A percentile compares a stretch with the other conserved stretches of the same genome.
Conservation (phyloP, 2,797 vertebrate species). For the Hyperoplus immaculatus region DNA sequence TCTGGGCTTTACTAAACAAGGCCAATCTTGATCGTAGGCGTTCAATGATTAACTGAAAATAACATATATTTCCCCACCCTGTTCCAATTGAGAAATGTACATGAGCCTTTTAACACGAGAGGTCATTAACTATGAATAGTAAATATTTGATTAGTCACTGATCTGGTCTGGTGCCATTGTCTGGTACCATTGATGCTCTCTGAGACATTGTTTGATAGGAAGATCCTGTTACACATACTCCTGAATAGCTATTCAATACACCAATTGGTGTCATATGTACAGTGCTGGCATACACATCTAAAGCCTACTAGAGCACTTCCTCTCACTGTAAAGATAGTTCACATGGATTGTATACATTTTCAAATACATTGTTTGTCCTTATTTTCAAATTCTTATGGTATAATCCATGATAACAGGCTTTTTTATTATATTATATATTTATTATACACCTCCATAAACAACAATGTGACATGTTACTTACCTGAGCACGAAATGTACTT, state of each 20-base stretch:
- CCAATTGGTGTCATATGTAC: conserved; percentile 2
- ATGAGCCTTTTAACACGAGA: conserved; percentile 8
- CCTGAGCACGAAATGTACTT: neutral
- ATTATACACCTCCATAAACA: neutral
- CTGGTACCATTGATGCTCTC: neutral
- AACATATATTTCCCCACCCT: neutral
- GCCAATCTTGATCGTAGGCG: conserved; percentile 3
- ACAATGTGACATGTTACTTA: neutral
- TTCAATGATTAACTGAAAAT: conserved; percentile 22
- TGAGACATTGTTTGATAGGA: conserved; percentile 16
- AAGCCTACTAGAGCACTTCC: neutral
- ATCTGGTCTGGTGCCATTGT: conserved; percentile 8
- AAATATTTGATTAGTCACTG: conserved; percentile 36
- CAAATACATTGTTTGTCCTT: neutral
- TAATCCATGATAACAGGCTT: too few relatives aligned
- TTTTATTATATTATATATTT: too few relatives aligned
- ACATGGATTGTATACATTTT: neutral
- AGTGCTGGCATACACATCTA: neutral
- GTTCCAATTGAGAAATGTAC: conserved; percentile 10
- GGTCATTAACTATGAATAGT: conserved; percentile 24
- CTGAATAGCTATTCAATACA: neutral
- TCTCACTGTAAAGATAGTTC: neutral
- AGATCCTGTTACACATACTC: conserved; percentile 2
- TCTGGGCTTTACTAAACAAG: conserved; percentile 24
- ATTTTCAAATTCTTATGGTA: neutral